Base-by-base conservation (phyloP, 2,797 vertebrate genomes). In the Rhinatrema bivittatum region DNA sequence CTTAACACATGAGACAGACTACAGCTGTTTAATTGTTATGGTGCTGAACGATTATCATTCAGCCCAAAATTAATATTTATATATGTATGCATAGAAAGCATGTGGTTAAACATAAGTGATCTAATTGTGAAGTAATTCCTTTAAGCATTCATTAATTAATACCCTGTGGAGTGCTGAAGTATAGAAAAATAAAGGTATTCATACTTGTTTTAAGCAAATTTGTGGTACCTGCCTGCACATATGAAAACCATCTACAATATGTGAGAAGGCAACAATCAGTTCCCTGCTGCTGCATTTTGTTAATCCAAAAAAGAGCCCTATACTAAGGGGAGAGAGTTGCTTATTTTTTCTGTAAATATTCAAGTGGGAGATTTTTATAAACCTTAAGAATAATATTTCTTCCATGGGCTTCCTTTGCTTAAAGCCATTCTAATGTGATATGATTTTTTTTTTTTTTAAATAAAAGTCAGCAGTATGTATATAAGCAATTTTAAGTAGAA, bases 11-110 rank as follows among this genome's bases (percentile, higher is more conserved):
- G 25, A 75, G 76, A 68, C 74, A 74, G 62, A 68, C 77, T 84
- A 74, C 69, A 76, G 78, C 72, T 84, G 78, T 75, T 78, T 78
- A 79, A 84, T 83, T 86, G 79, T 78, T 79, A 60, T 2, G 17
- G 27, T 48, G 53, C 64, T 51, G 66, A 78, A 68, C 17, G 2
- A 74, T 72, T 63, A 74, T 69, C 59, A 26, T 62, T 63, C 63
- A 42, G 25, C 64, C 72, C 65, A 70, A 60, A 81, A 82, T 84
- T 74, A 81, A 76, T 86, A 83, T 79, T 82, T 81, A 67, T 73
- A 48, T 65, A 56, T 50, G 53, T 50, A 20, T 60, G 59, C 60
- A 56, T 47, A 41, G 65, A 74, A 80, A 73, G 50, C 51, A 47
- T 66, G 62, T 70, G 25, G 4, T 75, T 78, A 76, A 78, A 70